These are phyloP conservation scores for Sebastiscus albofasciatus DNA, from an alignment of 2,797 vertebrate species.

Conservation along the genomic window DNA sequence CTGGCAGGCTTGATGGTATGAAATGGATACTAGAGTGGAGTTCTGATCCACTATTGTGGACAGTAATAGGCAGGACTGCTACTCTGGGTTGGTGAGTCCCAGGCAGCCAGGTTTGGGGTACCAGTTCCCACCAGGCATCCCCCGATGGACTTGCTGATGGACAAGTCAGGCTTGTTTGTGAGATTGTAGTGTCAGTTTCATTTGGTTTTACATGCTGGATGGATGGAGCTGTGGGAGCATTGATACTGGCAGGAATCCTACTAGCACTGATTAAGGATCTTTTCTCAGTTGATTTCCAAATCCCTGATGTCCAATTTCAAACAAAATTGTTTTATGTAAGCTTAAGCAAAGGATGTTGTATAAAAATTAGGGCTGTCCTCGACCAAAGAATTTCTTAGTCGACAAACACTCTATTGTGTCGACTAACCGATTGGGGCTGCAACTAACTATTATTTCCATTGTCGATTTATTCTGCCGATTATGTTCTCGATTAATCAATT, in stretches of 20 bases:
- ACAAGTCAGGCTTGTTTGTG: slow-evolving; percentile 42
- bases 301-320: not conserved
- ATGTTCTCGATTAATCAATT: not conserved
- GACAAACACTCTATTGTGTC: too few relatives aligned
- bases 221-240: slow-evolving; percentile 12
- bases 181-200: slow-evolving; percentile 46
- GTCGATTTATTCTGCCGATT: too few relatives aligned
- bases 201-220: slow-evolving; percentile 33
- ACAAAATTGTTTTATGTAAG: not conserved
- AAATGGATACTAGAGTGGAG: slow-evolving; percentile 14
- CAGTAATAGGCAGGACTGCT: not conserved
- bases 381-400: accelerated
- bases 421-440: too few relatives aligned
- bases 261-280: slow-evolving; percentile 4
- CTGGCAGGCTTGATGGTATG: not conserved
- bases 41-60: not conserved
- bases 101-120: not conserved
- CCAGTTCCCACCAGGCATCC: slow-evolving; percentile 8
- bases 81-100: not conserved
- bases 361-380: not conserved
- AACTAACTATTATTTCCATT: too few relatives aligned
- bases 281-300: not conserved
- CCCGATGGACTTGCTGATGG: slow-evolving; percentile 25
- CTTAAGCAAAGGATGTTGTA: not conserved
- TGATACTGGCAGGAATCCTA: not conserved